Evolutionary conservation across 2,797 vertebrate species (phyloP).

Genomic region (Fundulus diaphanus): DNA sequence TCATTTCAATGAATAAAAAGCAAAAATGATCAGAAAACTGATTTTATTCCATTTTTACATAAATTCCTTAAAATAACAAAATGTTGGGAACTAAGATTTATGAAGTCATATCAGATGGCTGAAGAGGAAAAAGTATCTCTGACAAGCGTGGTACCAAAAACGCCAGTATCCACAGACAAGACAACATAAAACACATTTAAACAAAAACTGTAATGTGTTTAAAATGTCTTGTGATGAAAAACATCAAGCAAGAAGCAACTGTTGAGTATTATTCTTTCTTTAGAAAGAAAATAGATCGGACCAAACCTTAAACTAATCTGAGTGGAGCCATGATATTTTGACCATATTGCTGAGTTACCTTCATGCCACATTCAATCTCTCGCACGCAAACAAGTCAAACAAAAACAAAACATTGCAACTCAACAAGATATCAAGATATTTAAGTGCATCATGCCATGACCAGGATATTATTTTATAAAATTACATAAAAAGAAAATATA

Average conservation of each 20-base stretch:
- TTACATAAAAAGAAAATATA: background rate
- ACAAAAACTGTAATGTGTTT: background rate
- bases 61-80: background rate
- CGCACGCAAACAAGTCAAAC: background rate
- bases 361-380: no score
- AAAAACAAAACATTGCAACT: background rate
- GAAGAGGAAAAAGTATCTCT: no score
- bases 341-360: background rate
- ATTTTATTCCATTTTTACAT: background rate
- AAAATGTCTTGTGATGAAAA: background rate
- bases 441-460: conserved; percentile 4
- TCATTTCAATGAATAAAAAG: background rate
- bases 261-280: background rate
- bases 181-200: background rate
- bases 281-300: background rate
- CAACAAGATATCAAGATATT: conserved; percentile 8
- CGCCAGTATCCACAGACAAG: background rate
- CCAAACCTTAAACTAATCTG: background rate
- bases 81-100: background rate
- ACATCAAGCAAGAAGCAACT: background rate
- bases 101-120: background rate
- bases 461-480: conserved; percentile 14
- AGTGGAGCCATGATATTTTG: background rate
- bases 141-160: no score
- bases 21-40: background rate